These are phyloP conservation scores for Spicauda simplicius DNA, from an alignment of 2,888 invertebrate species.

Conservation along the genomic window DNA sequence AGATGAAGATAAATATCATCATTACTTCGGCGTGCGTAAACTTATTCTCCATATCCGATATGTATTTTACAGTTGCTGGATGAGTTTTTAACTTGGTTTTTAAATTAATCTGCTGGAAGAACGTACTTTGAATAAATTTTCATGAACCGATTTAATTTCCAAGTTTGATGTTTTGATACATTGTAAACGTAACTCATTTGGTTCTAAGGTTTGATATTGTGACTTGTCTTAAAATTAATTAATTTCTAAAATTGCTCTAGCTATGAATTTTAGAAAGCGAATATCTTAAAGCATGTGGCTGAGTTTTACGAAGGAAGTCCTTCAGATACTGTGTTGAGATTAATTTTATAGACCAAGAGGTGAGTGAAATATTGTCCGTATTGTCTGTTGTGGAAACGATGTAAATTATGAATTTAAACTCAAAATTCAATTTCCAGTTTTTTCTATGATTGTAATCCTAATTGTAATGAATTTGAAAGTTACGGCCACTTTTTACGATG, in stretches of 20 bases:
- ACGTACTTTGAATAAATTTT: conserved; percentile 40
- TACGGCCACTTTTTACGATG: not conserved
- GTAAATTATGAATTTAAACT: not conserved
- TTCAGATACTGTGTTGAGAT: not conserved
- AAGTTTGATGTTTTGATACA: conserved; percentile 61
- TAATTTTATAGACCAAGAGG: conserved; percentile 5
- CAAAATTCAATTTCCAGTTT: not conserved
- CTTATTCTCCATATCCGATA: too few species aligned
- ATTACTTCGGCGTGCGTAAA: too few species aligned
- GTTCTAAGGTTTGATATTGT: conserved; percentile 64
- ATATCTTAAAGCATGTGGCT: conserved; percentile 45
- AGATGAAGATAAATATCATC: too few species aligned
- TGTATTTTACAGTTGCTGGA: too few species aligned
- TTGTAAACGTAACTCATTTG: conserved; percentile 54
- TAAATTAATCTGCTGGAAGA: too few species aligned
- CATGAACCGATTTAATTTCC: conserved; percentile 51
- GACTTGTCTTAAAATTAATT: conserved; percentile 63
- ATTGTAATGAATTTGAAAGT: not conserved
- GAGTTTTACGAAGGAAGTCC: conserved; percentile 38
- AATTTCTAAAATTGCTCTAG: conserved; percentile 59
- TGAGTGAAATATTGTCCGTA: not conserved
- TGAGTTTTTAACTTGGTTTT: too few species aligned
- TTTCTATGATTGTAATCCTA: not conserved
- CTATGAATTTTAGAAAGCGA: conserved; percentile 61
- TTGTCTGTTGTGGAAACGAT: not conserved